Evolutionary conservation across 2,888 invertebrate species (phyloP), one percentile per base, ranked within the genome.

Genomic region (Parelbella ahira): DNA sequence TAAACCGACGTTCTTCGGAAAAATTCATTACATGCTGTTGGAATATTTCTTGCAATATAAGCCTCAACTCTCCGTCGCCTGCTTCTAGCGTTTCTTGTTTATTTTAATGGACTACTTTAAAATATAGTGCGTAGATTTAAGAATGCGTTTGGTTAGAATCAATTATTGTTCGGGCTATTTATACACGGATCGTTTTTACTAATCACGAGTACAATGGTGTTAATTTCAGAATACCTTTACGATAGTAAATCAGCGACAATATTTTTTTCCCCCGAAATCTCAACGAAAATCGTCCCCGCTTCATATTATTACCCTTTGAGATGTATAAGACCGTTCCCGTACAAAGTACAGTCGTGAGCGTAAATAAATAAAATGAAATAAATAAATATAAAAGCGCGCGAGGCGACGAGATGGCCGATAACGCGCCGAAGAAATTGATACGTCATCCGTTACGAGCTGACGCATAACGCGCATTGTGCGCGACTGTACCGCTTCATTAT

Each of bases 381-480:
- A 48, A 34, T 41, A 41, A 46, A n/a, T n/a, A n/a, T n/a, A 49
- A 44, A 4, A 15, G 44, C 27, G 33, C 44, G 44, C 29, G 44
- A 48, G 50, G 49, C 48, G 49, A 42, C 47, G 37, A 37, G 46
- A 49, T 46, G 34, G 38, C 25, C 27, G 39, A 42, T 48, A 42
- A 41, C 41, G 42, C 42, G 50, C 54, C 50, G 52, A 49, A 49
- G 62, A 61, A 64, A 66, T 63, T 63, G 63, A 66, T 64, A 66
- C 59, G 62, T 63, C 56, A 64, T 54, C 48, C 56, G 53, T 53
- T 56, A 53, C 56, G 45, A 47, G 54, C 47, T 48, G 48, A 53
- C 53, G 55, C 56, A 53, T 56, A 53, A 54, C 53, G 53, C 52
- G 56, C 56, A 54, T 57, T 56, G 57, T 55, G 48, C 53, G 39